Evolutionary conservation across 2,113 vertebrate genomes (phyloP), one percentile per base, ranked within the genome.

Genomic region (Atherinomorus stipes): DNA sequence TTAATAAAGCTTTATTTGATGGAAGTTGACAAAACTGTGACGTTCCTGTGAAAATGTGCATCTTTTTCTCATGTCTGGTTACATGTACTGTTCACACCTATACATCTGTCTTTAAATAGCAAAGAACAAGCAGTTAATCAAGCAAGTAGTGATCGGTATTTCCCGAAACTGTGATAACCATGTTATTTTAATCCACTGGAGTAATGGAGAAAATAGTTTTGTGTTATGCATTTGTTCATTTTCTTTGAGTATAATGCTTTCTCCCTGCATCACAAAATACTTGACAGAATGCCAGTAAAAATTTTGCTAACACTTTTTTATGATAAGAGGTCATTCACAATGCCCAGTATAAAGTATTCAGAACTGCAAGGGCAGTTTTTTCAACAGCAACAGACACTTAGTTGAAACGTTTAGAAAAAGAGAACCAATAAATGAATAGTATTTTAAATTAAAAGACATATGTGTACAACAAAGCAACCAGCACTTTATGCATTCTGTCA

Each of bases 281-380:
- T 81, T 90, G 89, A 87, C 84, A 84, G 42, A 25, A 77, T 80
- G 90, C 91, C 89, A 93, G 81, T 50, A 86, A 80, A 85, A 86
- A 91, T 88, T 91, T 80, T 84, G 58, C 85, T 84, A 84, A 87
- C 80, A 4, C 1, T 42, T 15, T 42, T 11, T 42, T 81, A 91
- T 91, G 91, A 71, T 88, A 56, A 67, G 63, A 74, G 74, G 78
- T 90, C 80, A 83, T 67, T 88, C 84, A 67, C 74, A 83, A 80
- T 80, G 63, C 69, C 84, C 73, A 72, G 64, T 64, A 88, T 75
- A 88, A 86, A 88, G 79, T 65, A 88, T 91, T 87, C 90, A 78
- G 70, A 28, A 28, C 31, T 34, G 7, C 31, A 34, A 34, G 8
- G 9, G 31, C 4, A 34, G 1, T 34, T 34, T 34, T 9, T 34